Evolutionary conservation across 2,888 invertebrate genomes (phyloP).

Genomic region (Chironomus tentans): DNA sequence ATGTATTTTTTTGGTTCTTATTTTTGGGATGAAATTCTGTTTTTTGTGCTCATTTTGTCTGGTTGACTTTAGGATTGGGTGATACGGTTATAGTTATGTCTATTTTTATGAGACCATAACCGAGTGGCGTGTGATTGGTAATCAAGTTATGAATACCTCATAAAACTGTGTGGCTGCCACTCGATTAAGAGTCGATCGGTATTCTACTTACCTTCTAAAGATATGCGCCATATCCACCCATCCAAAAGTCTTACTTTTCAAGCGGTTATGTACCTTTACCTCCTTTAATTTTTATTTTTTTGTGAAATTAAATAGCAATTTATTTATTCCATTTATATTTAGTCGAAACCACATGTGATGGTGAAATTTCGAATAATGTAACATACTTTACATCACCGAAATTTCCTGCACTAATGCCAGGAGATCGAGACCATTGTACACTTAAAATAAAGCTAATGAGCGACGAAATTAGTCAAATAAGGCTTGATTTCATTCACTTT

Average conservation of each 20-base stretch:
- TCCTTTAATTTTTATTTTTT: background rate
- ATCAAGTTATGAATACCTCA: too few species aligned
- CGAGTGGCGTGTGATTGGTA: too few species aligned
- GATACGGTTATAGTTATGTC: too few species aligned
- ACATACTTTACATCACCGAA: constrained; percentile 76
- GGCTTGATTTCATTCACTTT: constrained; percentile 76
- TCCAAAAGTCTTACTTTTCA: background rate
- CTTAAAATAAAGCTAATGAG: constrained; percentile 66
- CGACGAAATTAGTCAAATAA: constrained; percentile 70
- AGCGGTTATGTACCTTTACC: background rate
- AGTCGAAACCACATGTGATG: constrained; percentile 68
- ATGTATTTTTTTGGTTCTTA: constrained; percentile 42
- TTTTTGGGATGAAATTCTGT: too few species aligned
- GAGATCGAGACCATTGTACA: constrained; percentile 56
- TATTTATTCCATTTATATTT: constrained; percentile 29
- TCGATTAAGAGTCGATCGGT: too few species aligned
- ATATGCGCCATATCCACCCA: too few species aligned
- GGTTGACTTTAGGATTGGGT: too few species aligned
- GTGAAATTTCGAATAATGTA: constrained; percentile 63
- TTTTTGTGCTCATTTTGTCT: too few species aligned
- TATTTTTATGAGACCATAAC: too few species aligned
- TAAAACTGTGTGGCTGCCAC: too few species aligned
- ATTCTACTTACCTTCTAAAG: too few species aligned
- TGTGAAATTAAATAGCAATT: background rate
- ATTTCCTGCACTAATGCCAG: constrained; percentile 65